Conservation (phyloP, 2,797 vertebrate genomes). For the Sebastes hubbsi region DNA sequence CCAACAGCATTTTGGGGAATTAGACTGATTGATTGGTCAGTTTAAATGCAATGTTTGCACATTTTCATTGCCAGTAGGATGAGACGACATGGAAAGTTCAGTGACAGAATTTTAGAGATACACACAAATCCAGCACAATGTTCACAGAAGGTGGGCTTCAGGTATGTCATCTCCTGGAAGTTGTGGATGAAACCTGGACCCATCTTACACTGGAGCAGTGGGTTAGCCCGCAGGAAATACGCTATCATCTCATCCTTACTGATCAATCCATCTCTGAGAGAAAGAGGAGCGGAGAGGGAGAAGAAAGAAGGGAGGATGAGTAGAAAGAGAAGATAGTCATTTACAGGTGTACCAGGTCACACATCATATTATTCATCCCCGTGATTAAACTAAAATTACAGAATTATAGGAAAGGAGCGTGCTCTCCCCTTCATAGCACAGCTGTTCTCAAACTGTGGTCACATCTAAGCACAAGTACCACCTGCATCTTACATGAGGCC, state of each 20-base stretch:
- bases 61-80: not conserved
- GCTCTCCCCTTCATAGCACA: not conserved
- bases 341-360: not conserved
- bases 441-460: not conserved
- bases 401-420: not conserved
- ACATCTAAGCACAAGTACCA: not conserved
- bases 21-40: not conserved
- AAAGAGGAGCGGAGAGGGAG: not conserved
- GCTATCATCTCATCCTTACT: slow-evolving; percentile 99
- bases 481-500: not conserved
- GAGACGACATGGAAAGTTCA: not conserved
- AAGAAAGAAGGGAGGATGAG: not conserved
- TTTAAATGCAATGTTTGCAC: slow-evolving; percentile 10
- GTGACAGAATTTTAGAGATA: slow-evolving; percentile 49
- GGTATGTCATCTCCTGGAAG: slow-evolving; percentile 97
- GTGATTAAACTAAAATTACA: not conserved
- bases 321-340: not conserved
- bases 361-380: not conserved
- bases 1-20: not conserved
- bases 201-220: slow-evolving; percentile 95
- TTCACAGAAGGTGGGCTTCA: slow-evolving; percentile 98
- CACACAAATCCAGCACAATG: slow-evolving; percentile 98
- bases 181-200: slow-evolving; percentile 95
- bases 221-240: slow-evolving; percentile 95
- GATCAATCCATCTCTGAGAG: slow-evolving; percentile 91